Conservation (phyloP, 2,113 vertebrate species). For the Cephalophus harveyi region DNA sequence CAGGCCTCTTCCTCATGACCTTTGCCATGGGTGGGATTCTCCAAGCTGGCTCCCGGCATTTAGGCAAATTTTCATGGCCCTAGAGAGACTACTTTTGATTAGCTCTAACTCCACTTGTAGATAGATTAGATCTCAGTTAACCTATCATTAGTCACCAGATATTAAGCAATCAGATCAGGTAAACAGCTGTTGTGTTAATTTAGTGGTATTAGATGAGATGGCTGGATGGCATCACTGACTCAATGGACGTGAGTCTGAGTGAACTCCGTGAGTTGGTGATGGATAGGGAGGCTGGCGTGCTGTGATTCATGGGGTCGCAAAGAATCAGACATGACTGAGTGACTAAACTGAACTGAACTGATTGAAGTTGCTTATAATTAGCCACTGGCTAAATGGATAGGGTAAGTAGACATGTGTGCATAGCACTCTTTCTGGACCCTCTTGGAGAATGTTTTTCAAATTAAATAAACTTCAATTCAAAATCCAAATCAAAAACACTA, state of each 20-base stretch:
- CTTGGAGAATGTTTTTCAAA: not conserved
- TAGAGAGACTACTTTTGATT: not conserved
- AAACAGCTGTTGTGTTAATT: not conserved
- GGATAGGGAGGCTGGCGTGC: no score
- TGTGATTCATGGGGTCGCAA: no score
- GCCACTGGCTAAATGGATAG: not conserved
- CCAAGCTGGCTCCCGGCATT: no score
- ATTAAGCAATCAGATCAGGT: not conserved
- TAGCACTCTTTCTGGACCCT: not conserved
- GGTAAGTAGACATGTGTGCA: not conserved
- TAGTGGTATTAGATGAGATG: not conserved
- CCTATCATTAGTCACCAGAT: constrained; percentile 19
- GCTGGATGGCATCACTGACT: no score
- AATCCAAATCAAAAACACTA: not conserved
- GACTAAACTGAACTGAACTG: no score
- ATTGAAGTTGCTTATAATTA: not conserved
- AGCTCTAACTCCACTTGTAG: not conserved
- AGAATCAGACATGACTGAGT: no score
- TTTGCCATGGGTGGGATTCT: no score
- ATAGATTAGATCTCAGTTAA: not conserved
- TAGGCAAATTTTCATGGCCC: not conserved
- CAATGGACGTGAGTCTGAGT: no score
- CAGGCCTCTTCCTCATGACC: no score
- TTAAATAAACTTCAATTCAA: not conserved
- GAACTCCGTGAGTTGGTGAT: no score